phyloP scores from a whole-genome alignment of 2,888 invertebrate genomes.

The Alsophila aescularia region DNA sequence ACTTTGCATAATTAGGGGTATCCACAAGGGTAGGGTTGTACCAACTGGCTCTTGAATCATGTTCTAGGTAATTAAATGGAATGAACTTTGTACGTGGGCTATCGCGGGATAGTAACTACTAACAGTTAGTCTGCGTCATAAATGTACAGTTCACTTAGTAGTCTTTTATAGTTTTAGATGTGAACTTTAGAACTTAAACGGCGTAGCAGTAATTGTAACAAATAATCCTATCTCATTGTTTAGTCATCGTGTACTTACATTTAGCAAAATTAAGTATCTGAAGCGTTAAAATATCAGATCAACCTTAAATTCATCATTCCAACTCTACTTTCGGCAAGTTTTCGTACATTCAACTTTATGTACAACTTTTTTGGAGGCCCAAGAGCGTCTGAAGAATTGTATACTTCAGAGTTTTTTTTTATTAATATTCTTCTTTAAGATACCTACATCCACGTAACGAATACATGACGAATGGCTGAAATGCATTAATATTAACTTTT shows the following conservation, averaged over 20 bases:
- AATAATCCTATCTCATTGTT: conserved; percentile 1
- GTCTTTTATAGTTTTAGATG: conserved; percentile 1
- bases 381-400: too few species aligned
- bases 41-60: conserved; percentile 4
- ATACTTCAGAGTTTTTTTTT: too few species aligned
- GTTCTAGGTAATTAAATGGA: conserved; percentile 2
- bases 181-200: not conserved
- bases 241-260: not conserved
- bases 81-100: conserved; percentile 5
- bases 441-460: too few species aligned
- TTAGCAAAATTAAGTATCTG: conserved; percentile 19
- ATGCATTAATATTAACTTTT: too few species aligned
- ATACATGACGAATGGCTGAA: too few species aligned
- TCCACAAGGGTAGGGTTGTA: conserved; percentile 6
- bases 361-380: too few species aligned
- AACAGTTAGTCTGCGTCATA: conserved; percentile 13
- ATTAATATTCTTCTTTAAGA: too few species aligned
- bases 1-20: conserved; percentile 20
- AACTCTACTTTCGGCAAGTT: too few species aligned
- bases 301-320: too few species aligned
- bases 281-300: too few species aligned
- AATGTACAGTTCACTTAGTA: conserved; percentile 20
- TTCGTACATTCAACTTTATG: too few species aligned
- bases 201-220: not conserved
- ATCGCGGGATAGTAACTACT: not conserved